Percentiles rank a stretch among this genome's conserved stretches.
Conservation (phyloP, 2,113 vertebrate genomes). For the Ictalurus furcatus region DNA sequence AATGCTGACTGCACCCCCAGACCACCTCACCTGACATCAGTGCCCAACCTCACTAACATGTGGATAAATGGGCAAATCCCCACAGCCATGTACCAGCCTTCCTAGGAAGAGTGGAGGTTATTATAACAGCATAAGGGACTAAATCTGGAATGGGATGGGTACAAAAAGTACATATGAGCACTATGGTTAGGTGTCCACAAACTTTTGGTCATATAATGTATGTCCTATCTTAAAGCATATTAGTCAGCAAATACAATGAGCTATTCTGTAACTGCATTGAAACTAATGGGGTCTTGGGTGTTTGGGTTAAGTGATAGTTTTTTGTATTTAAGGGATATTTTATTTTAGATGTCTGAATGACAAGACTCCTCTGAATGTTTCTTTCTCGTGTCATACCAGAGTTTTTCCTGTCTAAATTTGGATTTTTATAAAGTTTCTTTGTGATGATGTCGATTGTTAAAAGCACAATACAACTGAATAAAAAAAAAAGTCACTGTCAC, state of each 20-base stretch:
- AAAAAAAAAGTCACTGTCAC: neutral
- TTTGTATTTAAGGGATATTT: neutral
- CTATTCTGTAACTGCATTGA: neutral
- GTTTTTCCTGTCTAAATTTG: neutral
- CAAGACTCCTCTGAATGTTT: neutral
- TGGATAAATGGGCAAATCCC: neutral
- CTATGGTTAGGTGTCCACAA: neutral
- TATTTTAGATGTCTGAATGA: neutral
- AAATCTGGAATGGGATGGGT: neutral
- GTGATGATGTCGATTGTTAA: neutral
- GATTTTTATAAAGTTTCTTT: neutral
- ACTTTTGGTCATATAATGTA: neutral
- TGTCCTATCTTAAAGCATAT: neutral
- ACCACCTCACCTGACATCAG: neutral
- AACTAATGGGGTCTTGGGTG: neutral
- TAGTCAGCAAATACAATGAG: neutral
- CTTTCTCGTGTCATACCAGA: neutral
- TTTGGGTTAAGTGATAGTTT: neutral
- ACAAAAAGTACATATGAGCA: neutral
- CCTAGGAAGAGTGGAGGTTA: neutral
- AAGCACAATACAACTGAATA: neutral
- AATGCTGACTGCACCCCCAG: neutral
- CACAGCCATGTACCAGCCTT: neutral
- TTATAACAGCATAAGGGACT: too few relatives aligned
- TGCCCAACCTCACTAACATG: neutral